These are phyloP conservation scores for Gerris lacustris DNA, from an alignment of 2,888 invertebrate genomes.

Conservation along the genomic window DNA sequence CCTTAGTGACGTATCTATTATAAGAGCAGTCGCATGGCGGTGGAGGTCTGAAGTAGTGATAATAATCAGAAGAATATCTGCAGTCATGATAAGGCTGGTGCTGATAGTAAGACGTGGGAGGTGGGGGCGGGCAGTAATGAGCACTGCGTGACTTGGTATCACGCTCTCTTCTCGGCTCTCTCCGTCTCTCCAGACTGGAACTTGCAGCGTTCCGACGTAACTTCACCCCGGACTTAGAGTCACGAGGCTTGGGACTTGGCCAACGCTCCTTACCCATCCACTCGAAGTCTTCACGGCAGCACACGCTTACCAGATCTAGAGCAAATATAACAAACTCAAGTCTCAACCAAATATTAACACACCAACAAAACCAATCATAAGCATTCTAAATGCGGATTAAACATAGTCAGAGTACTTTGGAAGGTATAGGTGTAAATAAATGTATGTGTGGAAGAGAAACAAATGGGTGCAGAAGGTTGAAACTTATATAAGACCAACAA, in stretches of 20 bases:
- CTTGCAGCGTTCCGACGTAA: constrained; percentile 21
- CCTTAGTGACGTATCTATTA: constrained; percentile 21
- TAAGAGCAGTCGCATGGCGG: constrained; percentile 21
- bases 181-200: constrained; percentile 46
- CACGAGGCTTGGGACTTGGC: constrained; percentile 11
- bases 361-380: too few relatives aligned
- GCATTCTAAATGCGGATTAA: too few relatives aligned
- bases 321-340: constrained; percentile 14
- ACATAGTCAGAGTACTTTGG: too few relatives aligned
- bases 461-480: too few relatives aligned
- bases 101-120: constrained; percentile 43
- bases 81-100: constrained; percentile 34
- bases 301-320: constrained; percentile 45
- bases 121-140: constrained; percentile 30
- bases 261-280: constrained; percentile 44
- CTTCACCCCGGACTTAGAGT: constrained; percentile 15
- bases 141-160: constrained; percentile 41
- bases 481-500: too few relatives aligned
- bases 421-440: too few relatives aligned
- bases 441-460: too few relatives aligned
- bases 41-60: constrained; percentile 18
- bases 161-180: constrained; percentile 45
- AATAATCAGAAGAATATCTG: constrained; percentile 1
- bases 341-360: too few relatives aligned
- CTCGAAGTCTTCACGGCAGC: constrained; percentile 55